Percentiles rank a stretch among this genome's conserved stretches.
Conservation (phyloP, 2,113 vertebrate species). For the Dromiciops gliroides region DNA sequence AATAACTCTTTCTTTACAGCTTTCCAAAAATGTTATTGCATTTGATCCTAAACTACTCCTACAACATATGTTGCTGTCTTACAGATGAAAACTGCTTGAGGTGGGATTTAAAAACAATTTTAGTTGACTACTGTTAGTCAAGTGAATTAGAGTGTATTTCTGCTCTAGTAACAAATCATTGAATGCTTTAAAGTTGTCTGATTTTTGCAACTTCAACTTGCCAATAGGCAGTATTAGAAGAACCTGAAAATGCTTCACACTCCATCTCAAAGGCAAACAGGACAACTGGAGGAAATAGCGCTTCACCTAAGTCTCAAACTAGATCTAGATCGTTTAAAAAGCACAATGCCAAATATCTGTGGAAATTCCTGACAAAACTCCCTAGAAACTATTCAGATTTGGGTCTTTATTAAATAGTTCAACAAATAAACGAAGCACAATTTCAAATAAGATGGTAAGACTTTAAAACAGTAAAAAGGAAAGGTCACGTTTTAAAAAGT, state of each 20-base stretch:
- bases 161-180: background rate
- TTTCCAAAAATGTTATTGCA: background rate
- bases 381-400: background rate
- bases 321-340: background rate
- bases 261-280: background rate
- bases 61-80: background rate
- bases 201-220: background rate
- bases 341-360: background rate
- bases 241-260: background rate
- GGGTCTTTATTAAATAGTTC: background rate
- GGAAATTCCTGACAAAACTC: background rate
- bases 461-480: background rate
- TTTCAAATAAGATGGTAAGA: background rate
- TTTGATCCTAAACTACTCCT: background rate
- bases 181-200: background rate
- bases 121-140: background rate
- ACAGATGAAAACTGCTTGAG: background rate
- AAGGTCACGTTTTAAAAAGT: background rate
- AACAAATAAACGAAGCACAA: background rate
- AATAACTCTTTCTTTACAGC: background rate
- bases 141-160: background rate
- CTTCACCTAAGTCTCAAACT: background rate
- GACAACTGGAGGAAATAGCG: too few relatives aligned
- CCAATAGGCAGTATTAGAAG: background rate
- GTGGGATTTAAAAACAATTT: background rate